Base-by-base conservation (phyloP, 2,113 vertebrate species). In the Glareola pratincola region DNA sequence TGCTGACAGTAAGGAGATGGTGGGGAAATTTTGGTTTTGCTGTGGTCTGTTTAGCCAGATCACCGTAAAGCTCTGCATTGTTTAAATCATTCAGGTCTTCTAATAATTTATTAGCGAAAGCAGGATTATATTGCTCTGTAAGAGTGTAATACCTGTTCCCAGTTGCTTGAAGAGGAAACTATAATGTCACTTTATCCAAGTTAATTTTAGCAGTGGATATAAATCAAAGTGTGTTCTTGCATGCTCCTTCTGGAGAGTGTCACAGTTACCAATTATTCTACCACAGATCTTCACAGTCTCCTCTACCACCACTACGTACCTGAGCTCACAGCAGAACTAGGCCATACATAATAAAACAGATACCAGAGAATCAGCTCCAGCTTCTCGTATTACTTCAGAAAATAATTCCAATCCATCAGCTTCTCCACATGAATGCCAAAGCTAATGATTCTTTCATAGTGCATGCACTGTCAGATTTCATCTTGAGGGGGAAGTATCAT, bases 331-430 rank as follows among this genome's bases (percentile, higher is more conserved):
- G 62, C 45, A 68, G 94, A 91, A 41, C 53, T 85, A 82, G 62
- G 66, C 66, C 57, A 47, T 79, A 67, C 37, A 36, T 96, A 88
- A 88, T 90, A 76, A 81, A 97, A 48, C 43, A 78, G 92, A 87
- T 76, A 91, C 51, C 53, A 85, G 86, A 92, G 74, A 91, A 90
- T 87, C 62, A 79, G 32, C 37, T 88, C 41, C 71, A 90, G 86
- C 37, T 76, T 95, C 80, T 93, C 64, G 45, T 84, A 89, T 78
- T 94, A 81, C 92, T 94, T 94, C 64, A 87, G 80, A 88, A 94
- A 97, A 95, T 91, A 95, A 83, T 81, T 83, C 54, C n/a, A 90
- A 91, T 96, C 91, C 88, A 85, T 96, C 92, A 92, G 64, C 43
- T 84, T 97, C 85, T 94, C 53, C 71, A 54, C 16, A 16, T 66